Evolutionary conservation across 23 tunicate species (phyloP), one percentile per base, ranked within the genome.

Genomic region (Botrylloides violaceus): DNA sequence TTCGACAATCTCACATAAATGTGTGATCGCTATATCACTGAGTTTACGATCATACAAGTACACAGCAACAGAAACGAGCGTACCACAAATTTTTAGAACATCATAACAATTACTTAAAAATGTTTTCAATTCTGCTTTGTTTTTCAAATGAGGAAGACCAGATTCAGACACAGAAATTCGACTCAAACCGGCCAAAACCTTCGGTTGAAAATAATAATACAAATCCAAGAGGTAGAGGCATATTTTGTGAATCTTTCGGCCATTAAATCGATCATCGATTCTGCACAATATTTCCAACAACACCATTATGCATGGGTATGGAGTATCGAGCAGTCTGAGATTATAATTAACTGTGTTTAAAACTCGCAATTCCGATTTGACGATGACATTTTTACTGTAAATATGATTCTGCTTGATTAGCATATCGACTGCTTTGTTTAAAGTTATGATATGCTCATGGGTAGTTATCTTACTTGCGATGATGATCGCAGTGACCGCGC

Each of bases 321-420:
- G 72, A 0, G 78, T 22, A 34, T 71, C 72, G 5, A 80, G 50
- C 49, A 61, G 61, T 32, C 34, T 9, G 5, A 80, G 23, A 43
- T 62, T 61, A 31, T 48, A 80, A 20, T 80, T 49, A 31, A 80
- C 3, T 6, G 85, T 61, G 31, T 73, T 80, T 32, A 80, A 36
- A 43, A 80, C 33, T n/a, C 85, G 71, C 79, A 80, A 47, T 73
- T 80, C 85, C 25, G 85, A 80, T 62, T 80, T 80, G 6, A 73
- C 3, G 12, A 80, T 23, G 18, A 58, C 76, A 32, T 62, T 66
- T 32, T 34, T 36, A 24, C 56, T 61, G 63, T 73, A 80, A 48
- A 50, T 49, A 18, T 48, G 73, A 22, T 77, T 71, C 25, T 50
- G 34, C 49, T 55, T 23, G 33, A 50, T 31, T 32, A 80, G 34